Conservation (phyloP, 1,140 invertebrate genomes). For the Cydia pomonella region DNA sequence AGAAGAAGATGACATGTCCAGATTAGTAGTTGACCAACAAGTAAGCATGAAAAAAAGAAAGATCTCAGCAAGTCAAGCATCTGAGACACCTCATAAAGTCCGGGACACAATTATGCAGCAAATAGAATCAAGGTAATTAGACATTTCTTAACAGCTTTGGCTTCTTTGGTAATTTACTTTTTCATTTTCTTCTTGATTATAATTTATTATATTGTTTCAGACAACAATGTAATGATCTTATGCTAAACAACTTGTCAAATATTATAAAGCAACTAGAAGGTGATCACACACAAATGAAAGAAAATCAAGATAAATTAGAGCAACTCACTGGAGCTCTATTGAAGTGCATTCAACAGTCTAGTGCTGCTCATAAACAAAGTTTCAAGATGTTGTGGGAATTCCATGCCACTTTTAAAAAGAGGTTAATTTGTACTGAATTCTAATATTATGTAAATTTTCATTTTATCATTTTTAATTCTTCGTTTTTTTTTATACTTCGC, state of each 20-base stretch:
- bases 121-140: conserved; percentile 51
- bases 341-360: conserved; percentile 66
- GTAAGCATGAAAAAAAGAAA: conserved; percentile 54
- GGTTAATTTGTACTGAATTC: conserved; percentile 45
- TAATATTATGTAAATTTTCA: conserved; percentile 10
- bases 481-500: too few relatives aligned
- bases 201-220: conserved; percentile 43
- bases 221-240: conserved; percentile 57
- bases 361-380: conserved; percentile 61
- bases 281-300: conserved; percentile 61
- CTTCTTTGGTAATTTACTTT: not conserved
- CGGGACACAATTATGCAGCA: conserved; percentile 56
- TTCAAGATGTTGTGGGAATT: conserved; percentile 59
- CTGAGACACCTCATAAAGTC: conserved; percentile 57
- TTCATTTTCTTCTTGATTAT: conserved; percentile 7
- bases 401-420: conserved; percentile 59
- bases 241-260: conserved; percentile 57
- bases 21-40: conserved; percentile 47
- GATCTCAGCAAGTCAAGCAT: conserved; percentile 43
- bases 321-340: conserved; percentile 58
- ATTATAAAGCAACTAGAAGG: conserved; percentile 54
- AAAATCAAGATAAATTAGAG: conserved; percentile 67
- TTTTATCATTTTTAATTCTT: conserved; percentile 9
- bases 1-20: conserved; percentile 46
- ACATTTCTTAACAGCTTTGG: conserved; percentile 25